Evolutionary conservation across 2,888 invertebrate genomes (phyloP).

Genomic region (Coecobrya sp.): DNA sequence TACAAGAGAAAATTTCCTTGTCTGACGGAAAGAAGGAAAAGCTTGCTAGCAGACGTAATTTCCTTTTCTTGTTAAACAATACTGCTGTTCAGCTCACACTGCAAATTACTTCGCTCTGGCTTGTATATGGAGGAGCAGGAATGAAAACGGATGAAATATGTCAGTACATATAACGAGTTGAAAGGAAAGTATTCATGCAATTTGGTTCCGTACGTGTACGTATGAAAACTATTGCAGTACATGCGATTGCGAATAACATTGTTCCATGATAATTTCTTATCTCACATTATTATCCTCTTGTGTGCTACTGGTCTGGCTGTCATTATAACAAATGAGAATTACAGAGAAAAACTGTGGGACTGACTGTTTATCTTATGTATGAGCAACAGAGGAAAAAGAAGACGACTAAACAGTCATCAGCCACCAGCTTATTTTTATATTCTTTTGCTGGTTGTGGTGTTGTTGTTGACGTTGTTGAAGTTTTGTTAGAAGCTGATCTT

Average conservation of each 20-base stretch:
- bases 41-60: not conserved
- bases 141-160: not conserved
- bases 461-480: not conserved
- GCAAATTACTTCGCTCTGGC: not conserved
- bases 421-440: not conserved
- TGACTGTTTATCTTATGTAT: not conserved
- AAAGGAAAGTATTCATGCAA: constrained; percentile 1
- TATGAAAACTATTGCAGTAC: not conserved
- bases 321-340: not conserved
- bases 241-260: not conserved
- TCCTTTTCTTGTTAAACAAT: constrained; percentile 28
- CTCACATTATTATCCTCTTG: constrained; percentile 28
- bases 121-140: not conserved
- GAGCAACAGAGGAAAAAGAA: not conserved
- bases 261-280: constrained; percentile 3
- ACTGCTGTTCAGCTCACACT: not conserved
- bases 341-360: not conserved
- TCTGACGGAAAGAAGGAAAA: not conserved
- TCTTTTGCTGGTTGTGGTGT: not conserved
- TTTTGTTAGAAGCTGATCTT: not conserved
- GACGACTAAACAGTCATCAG: not conserved
- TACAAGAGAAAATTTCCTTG: not conserved
- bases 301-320: not conserved
- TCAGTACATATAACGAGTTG: not conserved
- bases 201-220: not conserved